phyloP scores from a whole-genome alignment of 2,888 invertebrate species.

The Pammene fasciana region DNA sequence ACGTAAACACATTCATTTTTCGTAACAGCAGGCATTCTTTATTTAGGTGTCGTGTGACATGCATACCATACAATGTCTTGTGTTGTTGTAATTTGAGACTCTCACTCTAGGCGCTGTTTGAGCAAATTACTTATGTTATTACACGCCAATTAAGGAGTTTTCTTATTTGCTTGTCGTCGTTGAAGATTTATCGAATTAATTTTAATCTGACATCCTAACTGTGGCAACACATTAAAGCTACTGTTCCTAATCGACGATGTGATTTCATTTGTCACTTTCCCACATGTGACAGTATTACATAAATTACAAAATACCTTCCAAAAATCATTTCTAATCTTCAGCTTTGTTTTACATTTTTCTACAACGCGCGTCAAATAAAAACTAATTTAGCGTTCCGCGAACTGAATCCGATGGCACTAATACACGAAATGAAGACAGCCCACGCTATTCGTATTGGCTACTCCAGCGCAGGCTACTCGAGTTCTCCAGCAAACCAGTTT shows the following conservation, averaged over 20 bases:
- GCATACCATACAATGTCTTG: slow-evolving; percentile 12
- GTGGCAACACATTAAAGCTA: too few species aligned
- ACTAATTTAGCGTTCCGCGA: slow-evolving; percentile 37
- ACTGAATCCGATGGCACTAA: slow-evolving; percentile 30
- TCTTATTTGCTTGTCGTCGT: not conserved
- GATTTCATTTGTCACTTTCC: not conserved
- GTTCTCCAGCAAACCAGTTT: slow-evolving; percentile 1
- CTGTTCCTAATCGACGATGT: not conserved
- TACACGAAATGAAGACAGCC: slow-evolving; percentile 13
- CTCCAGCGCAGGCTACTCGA: not conserved
- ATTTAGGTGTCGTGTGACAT: slow-evolving; percentile 21
- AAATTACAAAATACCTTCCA: not conserved
- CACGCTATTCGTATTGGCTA: not conserved
- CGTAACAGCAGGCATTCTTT: slow-evolving; percentile 5
- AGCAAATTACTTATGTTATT: slow-evolving; percentile 7
- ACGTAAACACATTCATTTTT: slow-evolving; percentile 17
- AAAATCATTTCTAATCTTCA: slow-evolving; percentile 19
- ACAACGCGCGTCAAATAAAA: slow-evolving; percentile 31
- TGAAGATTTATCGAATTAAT: not conserved
- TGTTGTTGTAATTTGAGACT: slow-evolving; percentile 9
- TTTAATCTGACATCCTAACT: not conserved
- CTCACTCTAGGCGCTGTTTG: not conserved
- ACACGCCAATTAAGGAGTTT: not conserved
- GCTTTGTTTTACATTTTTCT: slow-evolving; percentile 29
- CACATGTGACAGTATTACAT: slow-evolving; percentile 5